Evolutionary conservation across 2,888 invertebrate species (phyloP).

Genomic region (Timema cristinae): DNA sequence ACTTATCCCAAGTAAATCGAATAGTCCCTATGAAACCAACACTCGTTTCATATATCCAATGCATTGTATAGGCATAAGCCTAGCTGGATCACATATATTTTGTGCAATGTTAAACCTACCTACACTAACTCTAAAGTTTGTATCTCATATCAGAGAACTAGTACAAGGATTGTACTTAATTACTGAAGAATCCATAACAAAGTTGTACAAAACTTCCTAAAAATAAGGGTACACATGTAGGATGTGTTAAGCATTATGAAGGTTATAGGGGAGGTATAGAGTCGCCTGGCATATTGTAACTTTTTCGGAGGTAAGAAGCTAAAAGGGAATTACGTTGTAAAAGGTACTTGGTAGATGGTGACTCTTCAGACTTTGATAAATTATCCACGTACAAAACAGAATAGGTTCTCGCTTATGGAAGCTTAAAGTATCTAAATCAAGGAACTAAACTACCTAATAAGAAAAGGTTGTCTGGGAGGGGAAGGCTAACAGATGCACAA

Average conservation of each 20-base stretch:
- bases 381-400: constrained; percentile 15
- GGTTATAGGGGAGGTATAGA: background rate
- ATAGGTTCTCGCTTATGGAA: constrained; percentile 14
- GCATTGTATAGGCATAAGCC: too few relatives aligned
- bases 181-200: too few relatives aligned
- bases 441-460: constrained; percentile 12
- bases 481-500: constrained; percentile 10
- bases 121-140: too few relatives aligned
- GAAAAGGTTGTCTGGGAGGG: background rate
- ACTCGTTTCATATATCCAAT: too few relatives aligned
- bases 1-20: too few relatives aligned
- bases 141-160: too few relatives aligned
- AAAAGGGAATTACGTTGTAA: background rate
- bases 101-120: too few relatives aligned
- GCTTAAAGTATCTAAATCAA: background rate
- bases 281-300: background rate
- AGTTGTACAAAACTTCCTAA: background rate
- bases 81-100: too few relatives aligned
- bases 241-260: background rate
- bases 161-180: too few relatives aligned
- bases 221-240: background rate
- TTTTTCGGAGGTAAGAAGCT: background rate
- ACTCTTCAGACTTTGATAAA: background rate
- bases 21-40: too few relatives aligned
- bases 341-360: background rate